These are phyloP conservation scores for Natator depressus DNA, from an alignment of 2,113 vertebrate genomes.

Conservation along the genomic window DNA sequence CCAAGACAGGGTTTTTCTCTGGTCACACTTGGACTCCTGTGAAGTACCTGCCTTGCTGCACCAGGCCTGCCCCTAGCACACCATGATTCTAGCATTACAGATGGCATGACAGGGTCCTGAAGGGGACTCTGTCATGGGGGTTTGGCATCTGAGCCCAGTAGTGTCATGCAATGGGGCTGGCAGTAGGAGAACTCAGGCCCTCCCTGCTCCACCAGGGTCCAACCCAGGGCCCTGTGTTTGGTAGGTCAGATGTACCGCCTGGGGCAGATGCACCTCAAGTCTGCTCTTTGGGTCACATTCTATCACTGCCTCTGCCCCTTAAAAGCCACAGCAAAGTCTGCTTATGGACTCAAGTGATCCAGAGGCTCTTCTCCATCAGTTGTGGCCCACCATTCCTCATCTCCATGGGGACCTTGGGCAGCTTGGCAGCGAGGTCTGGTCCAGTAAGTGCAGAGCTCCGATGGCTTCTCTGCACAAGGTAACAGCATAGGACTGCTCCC, in stretches of 20 bases:
- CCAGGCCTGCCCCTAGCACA: fast-evolving
- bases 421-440: background rate
- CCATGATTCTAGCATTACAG: fast-evolving
- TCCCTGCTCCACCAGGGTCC: background rate
- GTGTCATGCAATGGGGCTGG: background rate
- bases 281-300: background rate
- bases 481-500: background rate
- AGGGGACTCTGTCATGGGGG: too few species aligned
- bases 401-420: background rate
- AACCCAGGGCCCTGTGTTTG: background rate
- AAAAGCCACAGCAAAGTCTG: background rate
- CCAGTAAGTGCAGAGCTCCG: background rate
- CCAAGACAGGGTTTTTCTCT: background rate
- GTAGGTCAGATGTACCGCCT: background rate
- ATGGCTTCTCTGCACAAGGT: background rate
- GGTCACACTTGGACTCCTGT: background rate
- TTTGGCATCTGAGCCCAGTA: background rate
- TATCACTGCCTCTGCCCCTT: background rate
- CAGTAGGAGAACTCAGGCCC: background rate
- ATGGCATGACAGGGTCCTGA: background rate
- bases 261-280: background rate
- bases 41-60: background rate
- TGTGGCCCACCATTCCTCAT: background rate
- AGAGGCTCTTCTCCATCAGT: background rate
- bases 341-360: background rate